Conservation (phyloP, 2,888 invertebrate genomes). For the Nemotelus nigrinus region DNA sequence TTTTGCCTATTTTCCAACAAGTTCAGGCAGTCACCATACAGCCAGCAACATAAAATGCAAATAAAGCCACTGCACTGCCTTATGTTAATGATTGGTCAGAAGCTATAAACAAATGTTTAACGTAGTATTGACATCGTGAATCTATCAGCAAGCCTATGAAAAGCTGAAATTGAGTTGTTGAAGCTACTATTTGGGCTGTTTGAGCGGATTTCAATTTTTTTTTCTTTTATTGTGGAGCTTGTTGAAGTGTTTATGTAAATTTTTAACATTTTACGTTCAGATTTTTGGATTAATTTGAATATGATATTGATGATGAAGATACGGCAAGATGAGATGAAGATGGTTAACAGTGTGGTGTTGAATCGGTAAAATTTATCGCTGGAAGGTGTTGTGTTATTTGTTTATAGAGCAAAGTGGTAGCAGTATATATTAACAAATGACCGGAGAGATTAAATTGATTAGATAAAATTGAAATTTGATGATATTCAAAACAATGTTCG, state of each 20-base stretch:
- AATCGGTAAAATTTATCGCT: no score
- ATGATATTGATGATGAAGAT: not conserved
- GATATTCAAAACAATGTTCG: no score
- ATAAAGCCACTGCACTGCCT: not conserved
- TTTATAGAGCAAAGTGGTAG: no score
- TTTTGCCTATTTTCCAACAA: not conserved
- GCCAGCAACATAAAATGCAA: not conserved
- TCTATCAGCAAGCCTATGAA: not conserved
- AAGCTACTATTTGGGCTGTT: not conserved
- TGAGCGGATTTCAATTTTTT: no score
- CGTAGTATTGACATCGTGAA: not conserved
- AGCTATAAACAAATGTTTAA: constrained; percentile 14
- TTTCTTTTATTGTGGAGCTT: no score
- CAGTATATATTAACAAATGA: no score
- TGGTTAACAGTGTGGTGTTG: no score
- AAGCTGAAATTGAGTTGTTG: constrained; percentile 20
- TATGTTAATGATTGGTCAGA: constrained; percentile 19
- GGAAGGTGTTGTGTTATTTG: no score
- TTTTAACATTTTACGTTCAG: not conserved
- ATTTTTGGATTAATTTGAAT: constrained; percentile 6
- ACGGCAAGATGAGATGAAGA: no score
- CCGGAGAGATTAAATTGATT: no score
- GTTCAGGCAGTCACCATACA: not conserved
- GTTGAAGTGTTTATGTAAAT: no score
- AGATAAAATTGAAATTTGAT: no score